Evolutionary conservation across 2,888 invertebrate species (phyloP).

Genomic region (Perizoma affinitatum): DNA sequence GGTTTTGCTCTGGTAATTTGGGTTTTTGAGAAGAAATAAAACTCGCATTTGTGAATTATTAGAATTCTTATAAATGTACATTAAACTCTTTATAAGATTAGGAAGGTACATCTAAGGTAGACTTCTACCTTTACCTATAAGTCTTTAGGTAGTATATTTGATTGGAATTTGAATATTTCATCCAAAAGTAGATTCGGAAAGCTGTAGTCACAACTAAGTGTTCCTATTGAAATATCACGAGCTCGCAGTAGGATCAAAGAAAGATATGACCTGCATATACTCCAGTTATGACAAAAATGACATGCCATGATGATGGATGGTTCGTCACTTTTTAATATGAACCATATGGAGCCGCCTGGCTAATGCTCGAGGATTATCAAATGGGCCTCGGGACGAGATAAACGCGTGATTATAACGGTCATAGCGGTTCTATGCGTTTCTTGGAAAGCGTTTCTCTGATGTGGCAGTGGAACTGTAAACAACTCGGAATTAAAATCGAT

Average conservation of each 20-base stretch:
- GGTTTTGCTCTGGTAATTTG: constrained; percentile 34
- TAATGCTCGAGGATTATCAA: constrained; percentile 16
- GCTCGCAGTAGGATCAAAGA: too few species aligned
- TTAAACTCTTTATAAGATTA: constrained; percentile 8
- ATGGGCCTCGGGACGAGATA: constrained; percentile 4
- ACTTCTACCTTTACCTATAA: too few species aligned
- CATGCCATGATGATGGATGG: too few species aligned
- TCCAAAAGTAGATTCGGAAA: too few species aligned
- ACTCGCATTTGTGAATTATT: background rate
- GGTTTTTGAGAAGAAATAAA: constrained; percentile 18
- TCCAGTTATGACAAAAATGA: too few species aligned
- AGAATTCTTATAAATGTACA: constrained; percentile 3
- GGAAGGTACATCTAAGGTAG: too few species aligned
- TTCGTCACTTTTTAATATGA: too few species aligned
- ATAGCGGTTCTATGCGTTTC: constrained; percentile 10
- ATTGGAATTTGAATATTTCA: too few species aligned
- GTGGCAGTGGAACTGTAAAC: constrained; percentile 11
- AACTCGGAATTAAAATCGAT: background rate
- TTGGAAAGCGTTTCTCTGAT: constrained; percentile 21
- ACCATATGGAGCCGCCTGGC: background rate
- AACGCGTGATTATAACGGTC: constrained; percentile 21
- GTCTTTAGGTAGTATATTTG: too few species aligned
- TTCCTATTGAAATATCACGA: too few species aligned
- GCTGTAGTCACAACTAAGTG: too few species aligned
- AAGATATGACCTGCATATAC: too few species aligned